Percentiles rank a stretch among this genome's conserved stretches.
These are phyloP conservation scores for Hydropotes inermis DNA, from an alignment of 2,113 vertebrate genomes.

Conservation along the genomic window DNA sequence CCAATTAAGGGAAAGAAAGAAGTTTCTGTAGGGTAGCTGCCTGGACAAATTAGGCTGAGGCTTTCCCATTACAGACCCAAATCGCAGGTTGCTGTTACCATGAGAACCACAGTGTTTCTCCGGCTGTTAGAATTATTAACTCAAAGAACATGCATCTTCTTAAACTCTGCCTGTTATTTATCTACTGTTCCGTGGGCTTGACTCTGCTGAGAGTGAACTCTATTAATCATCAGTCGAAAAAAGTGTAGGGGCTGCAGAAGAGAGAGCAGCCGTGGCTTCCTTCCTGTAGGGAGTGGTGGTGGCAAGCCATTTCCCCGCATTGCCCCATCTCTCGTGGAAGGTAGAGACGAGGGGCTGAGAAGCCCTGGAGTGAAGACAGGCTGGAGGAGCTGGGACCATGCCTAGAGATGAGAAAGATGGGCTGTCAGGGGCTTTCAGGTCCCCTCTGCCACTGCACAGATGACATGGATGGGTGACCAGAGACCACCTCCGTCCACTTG, in stretches of 20 bases:
- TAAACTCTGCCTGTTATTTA: slow-evolving; percentile 76
- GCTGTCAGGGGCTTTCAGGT: not conserved
- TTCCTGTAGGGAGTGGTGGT: not conserved
- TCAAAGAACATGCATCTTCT: slow-evolving; percentile 75
- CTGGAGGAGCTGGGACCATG: not conserved
- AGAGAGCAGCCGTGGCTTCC: not conserved
- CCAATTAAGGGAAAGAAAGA: slow-evolving; percentile 68
- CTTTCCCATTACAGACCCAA: slow-evolving; percentile 73
- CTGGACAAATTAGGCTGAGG: slow-evolving; percentile 51
- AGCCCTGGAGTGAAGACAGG: not conserved
- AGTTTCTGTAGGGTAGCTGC: slow-evolving; percentile 61
- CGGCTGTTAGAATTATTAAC: slow-evolving; percentile 79
- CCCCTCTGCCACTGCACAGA: not conserved
- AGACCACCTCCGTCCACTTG: not conserved
- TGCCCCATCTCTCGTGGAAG: not conserved
- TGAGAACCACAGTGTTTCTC: slow-evolving; percentile 79
- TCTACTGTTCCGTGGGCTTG: slow-evolving; percentile 51
- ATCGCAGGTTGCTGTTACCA: slow-evolving; percentile 76
- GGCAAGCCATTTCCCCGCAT: not conserved
- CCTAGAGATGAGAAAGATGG: not conserved
- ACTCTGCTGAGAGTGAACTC: slow-evolving; percentile 51
- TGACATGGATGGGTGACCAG: not conserved
- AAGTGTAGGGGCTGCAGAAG: not conserved
- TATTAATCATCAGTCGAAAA: slow-evolving; percentile 67
- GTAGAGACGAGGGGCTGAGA: not conserved